A percentile compares a stretch with the other conserved stretches of the same genome.
phyloP scores from a whole-genome alignment of 2,797 vertebrate genomes.

The Eurystomus glaucurus region DNA sequence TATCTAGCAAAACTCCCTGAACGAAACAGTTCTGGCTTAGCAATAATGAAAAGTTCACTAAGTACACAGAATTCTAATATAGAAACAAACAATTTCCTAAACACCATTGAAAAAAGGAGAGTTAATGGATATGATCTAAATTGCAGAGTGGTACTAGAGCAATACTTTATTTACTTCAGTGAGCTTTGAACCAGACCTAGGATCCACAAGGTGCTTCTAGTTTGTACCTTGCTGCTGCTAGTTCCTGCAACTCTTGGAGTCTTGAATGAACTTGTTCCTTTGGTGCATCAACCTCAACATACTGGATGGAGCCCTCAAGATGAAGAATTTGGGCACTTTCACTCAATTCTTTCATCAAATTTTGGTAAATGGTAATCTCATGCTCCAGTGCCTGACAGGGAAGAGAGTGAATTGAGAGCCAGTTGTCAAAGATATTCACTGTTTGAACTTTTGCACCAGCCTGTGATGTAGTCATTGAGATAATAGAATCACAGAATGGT shows the following conservation, averaged over 20 bases:
- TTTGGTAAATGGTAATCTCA: slow-evolving; percentile 84
- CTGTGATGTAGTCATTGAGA: background rate
- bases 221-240: slow-evolving; percentile 83
- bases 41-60: background rate
- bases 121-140: background rate
- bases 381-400: slow-evolving; percentile 85
- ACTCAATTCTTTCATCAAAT: slow-evolving; percentile 82
- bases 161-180: background rate
- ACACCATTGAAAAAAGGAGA: background rate
- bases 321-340: slow-evolving; percentile 74
- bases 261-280: slow-evolving; percentile 80
- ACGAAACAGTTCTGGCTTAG: background rate
- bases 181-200: background rate
- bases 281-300: slow-evolving; percentile 81
- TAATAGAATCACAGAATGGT: too few species aligned
- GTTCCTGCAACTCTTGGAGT: slow-evolving; percentile 83
- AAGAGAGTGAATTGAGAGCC: background rate
- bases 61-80: background rate
- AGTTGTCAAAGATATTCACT: background rate
- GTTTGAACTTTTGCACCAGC: background rate
- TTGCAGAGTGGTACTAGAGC: background rate
- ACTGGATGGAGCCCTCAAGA: slow-evolving; percentile 58
- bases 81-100: background rate
- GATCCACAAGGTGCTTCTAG: background rate
- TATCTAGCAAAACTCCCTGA: background rate